Conservation (phyloP, 2,888 invertebrate genomes). For the Ophion obscuratus region DNA sequence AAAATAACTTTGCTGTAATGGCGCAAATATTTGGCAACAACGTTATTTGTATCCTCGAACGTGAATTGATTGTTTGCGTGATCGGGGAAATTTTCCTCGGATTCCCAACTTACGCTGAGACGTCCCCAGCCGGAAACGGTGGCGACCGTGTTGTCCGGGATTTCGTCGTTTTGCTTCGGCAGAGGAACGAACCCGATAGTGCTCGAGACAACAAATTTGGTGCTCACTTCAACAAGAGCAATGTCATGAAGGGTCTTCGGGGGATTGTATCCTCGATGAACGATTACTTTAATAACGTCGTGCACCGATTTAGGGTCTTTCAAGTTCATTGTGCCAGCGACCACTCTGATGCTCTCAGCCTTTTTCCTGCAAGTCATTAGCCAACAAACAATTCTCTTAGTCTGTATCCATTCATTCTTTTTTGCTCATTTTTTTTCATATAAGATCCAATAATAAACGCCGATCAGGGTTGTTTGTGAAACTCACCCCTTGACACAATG, state of each 20-base stretch:
- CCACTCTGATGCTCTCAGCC: conserved; percentile 51
- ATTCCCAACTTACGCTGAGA: background rate
- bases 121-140: conserved; percentile 7
- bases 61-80: background rate
- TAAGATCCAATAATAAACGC: background rate
- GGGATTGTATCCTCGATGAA: conserved; percentile 64
- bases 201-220: background rate
- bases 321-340: conserved; percentile 71
- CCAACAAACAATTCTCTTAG: background rate
- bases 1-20: background rate
- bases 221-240: background rate
- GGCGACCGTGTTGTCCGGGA: background rate
- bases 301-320: conserved; percentile 43
- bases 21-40: background rate
- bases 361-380: background rate
- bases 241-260: conserved; percentile 35
- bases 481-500: conserved; percentile 20
- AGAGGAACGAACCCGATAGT: background rate
- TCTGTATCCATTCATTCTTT: too few relatives aligned
- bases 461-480: background rate
- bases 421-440: background rate
- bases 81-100: background rate
- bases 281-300: conserved; percentile 63
- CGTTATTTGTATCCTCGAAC: background rate
- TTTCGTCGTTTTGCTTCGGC: background rate